A percentile compares a stretch with the other conserved stretches of the same genome.
Evolutionary conservation across 2,797 vertebrate genomes (phyloP).

Genomic region (Xiphorhynchus erythropygius): DNA sequence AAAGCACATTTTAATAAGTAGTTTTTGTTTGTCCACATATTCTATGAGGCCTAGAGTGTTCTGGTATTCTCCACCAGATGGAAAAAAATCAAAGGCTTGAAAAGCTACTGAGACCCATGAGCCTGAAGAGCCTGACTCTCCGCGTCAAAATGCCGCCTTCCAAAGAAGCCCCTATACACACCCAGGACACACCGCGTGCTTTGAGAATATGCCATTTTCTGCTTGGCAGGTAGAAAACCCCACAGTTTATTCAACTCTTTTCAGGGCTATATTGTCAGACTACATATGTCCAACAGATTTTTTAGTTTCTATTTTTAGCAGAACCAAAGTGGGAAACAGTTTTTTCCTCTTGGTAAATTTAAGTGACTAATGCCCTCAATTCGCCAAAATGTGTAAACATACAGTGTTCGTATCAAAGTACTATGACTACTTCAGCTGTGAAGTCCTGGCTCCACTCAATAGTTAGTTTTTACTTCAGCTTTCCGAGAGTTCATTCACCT

Average conservation of each 20-base stretch:
- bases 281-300: slow-evolving; percentile 64
- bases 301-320: slow-evolving; percentile 58
- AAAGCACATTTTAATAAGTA: not conserved
- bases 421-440: not conserved
- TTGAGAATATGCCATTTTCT: not conserved
- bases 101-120: not conserved
- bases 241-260: not conserved
- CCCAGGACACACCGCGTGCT: too few relatives aligned
- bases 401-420: not conserved
- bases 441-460: not conserved
- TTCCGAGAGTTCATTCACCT: not conserved
- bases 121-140: not conserved
- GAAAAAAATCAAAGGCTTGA: not conserved
- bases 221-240: slow-evolving; percentile 45
- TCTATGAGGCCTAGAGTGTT: rapidly evolving
- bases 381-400: slow-evolving; percentile 26
- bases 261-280: not conserved
- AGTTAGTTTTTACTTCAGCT: not conserved
- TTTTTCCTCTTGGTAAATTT: slow-evolving; percentile 29
- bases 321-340: slow-evolving; percentile 40
- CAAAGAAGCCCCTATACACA: not conserved
- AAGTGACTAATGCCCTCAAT: slow-evolving; percentile 18
- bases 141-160: not conserved
- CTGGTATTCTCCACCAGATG: not conserved
- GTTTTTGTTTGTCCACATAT: not conserved